Percentiles rank a stretch among this genome's conserved stretches.
Evolutionary conservation across 2,797 vertebrate species (phyloP).

Genomic region (Siniperca undulata): DNA sequence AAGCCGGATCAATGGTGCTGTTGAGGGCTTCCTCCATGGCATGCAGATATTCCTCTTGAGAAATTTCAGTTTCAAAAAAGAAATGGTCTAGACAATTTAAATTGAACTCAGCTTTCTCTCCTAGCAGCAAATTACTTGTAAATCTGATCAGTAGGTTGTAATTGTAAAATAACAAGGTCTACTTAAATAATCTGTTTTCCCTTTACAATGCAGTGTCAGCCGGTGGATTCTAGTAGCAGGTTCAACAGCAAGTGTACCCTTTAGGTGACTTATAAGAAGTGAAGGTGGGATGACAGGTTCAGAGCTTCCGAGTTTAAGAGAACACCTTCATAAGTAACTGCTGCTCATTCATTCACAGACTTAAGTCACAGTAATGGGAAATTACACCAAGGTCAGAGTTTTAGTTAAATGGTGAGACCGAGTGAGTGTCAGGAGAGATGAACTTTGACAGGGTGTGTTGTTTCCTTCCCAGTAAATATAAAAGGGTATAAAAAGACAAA

Average conservation of each 20-base stretch:
- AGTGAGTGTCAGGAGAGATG: slow-evolving; percentile 13
- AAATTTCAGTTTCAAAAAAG: not conserved
- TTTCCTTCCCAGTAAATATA: slow-evolving; percentile 27
- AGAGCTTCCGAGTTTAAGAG: slow-evolving; percentile 38
- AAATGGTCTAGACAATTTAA: not conserved
- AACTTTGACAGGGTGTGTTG: slow-evolving; percentile 74
- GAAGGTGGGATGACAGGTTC: slow-evolving; percentile 19
- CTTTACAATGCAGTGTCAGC: not conserved
- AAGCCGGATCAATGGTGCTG: slow-evolving; percentile 79
- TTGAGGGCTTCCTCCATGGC: slow-evolving; percentile 73
- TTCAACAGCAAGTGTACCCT: not conserved
- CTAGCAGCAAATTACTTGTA: not conserved
- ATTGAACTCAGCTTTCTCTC: not conserved
- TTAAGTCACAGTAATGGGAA: slow-evolving; percentile 46
- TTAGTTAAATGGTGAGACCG: slow-evolving; percentile 3
- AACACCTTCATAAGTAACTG: slow-evolving; percentile 23
- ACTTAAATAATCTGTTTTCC: not conserved
- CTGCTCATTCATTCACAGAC: slow-evolving; percentile 74
- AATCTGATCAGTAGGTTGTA: too few species aligned
- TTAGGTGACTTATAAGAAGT: slow-evolving; percentile 33
- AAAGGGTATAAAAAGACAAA: slow-evolving; percentile 33
- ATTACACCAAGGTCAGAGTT: slow-evolving; percentile 39
- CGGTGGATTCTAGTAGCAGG: not conserved
- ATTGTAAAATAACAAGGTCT: not conserved
- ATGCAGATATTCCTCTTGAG: slow-evolving; percentile 13